A percentile compares a stretch with the other conserved stretches of the same genome.
phyloP scores from a whole-genome alignment of 1,140 invertebrate species.

The Coelopa frigida region DNA sequence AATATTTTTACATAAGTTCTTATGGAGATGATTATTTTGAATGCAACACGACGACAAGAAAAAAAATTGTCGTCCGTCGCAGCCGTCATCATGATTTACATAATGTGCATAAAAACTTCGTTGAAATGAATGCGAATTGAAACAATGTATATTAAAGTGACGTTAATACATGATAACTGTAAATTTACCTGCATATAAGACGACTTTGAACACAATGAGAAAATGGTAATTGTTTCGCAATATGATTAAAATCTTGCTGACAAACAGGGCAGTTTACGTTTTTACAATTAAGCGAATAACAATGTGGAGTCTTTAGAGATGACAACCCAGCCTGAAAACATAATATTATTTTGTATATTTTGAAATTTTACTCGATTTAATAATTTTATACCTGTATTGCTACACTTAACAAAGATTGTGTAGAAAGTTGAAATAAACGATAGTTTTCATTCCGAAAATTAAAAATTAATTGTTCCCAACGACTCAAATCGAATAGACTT shows the following conservation, averaged over 20 bases:
- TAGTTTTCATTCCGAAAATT: conserved; percentile 93
- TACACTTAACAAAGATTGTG: conserved; percentile 85
- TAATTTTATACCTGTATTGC: no score
- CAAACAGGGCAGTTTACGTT: conserved; percentile 93
- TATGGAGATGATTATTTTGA: no score
- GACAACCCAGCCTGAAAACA: conserved; percentile 83
- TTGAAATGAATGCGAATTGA: no score
- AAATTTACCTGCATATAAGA: conserved; percentile 69
- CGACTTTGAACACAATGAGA: conserved; percentile 93
- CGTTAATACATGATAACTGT: no score
- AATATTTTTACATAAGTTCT: no score
- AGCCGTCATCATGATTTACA: no score
- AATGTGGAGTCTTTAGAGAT: conserved; percentile 89
- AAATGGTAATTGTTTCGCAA: conserved; percentile 84
- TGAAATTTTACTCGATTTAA: no score
- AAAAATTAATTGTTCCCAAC: conserved; percentile 76
- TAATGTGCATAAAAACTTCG: no score
- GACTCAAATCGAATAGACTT: conserved; percentile 47
- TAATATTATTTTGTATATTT: no score
- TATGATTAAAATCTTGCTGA: conserved; percentile 73
- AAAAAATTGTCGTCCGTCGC: no score
- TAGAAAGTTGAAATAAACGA: conserved; percentile 85
- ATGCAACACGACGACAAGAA: no score
- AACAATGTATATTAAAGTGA: no score
- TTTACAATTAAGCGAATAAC: conserved; percentile 55